Evolutionary conservation across 2,888 invertebrate genomes (phyloP).

Genomic region (Stenotaenia linearis): DNA sequence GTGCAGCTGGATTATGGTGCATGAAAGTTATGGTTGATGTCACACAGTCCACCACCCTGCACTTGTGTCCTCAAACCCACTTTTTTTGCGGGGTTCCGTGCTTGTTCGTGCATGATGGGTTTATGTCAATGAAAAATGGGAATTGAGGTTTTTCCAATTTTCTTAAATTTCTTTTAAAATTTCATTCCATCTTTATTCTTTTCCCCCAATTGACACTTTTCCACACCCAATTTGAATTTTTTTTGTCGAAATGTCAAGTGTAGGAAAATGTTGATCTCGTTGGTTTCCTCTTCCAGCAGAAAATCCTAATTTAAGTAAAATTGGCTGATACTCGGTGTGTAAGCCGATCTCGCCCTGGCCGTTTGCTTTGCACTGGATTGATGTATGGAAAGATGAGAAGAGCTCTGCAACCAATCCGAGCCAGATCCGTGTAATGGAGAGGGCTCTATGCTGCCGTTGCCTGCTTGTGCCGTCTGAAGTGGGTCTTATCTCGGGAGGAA

Average conservation of each 20-base stretch:
- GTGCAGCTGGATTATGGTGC: background rate
- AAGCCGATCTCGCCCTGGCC: background rate
- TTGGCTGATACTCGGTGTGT: background rate
- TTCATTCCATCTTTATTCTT: no score
- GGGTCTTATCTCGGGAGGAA: conserved; percentile 9
- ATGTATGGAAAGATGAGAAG: background rate
- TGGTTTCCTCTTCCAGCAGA: background rate
- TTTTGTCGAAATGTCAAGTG: background rate
- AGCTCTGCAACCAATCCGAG: background rate
- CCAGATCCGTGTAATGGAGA: conserved; percentile 4
- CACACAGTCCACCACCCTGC: background rate
- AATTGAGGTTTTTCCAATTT: no score
- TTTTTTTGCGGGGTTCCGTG: background rate
- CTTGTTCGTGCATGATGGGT: no score
- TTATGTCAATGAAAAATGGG: background rate
- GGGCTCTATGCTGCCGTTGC: background rate
- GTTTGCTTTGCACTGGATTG: background rate
- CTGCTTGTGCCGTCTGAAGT: background rate
- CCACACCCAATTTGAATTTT: no score
- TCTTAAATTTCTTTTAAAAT: no score
- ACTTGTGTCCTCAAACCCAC: background rate
- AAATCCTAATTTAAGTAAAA: background rate
- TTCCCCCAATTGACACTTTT: no score
- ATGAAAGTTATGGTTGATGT: conserved; percentile 9
- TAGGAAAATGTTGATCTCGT: background rate